phyloP scores from a whole-genome alignment of 64 coral and sea anemone species.

The Stylophora pistillata region DNA sequence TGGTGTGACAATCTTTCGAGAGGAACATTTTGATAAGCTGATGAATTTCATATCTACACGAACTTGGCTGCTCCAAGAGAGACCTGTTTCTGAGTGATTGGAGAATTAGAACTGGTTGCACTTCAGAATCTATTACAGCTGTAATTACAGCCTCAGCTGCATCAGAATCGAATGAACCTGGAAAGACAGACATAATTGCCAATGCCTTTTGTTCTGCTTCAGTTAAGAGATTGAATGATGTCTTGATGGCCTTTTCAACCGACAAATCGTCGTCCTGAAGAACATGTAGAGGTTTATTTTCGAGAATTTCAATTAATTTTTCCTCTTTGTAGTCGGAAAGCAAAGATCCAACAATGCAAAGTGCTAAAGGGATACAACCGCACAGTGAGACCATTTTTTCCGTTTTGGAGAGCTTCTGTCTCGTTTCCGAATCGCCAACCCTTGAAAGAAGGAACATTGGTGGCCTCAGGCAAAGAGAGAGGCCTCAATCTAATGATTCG shows the following conservation, averaged over 20 bases:
- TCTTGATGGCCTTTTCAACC: conserved; percentile 26
- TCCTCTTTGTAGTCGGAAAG: conserved; percentile 22
- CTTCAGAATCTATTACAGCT: not conserved
- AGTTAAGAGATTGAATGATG: conserved; percentile 17
- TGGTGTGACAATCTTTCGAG: not conserved
- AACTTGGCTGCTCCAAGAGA: not conserved
- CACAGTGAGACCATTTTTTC: conserved; percentile 9
- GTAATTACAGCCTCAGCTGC: not conserved
- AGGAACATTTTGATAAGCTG: conserved; percentile 23
- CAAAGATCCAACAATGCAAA: conserved; percentile 19
- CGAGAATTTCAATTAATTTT: conserved; percentile 1
- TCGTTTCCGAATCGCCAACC: not conserved
- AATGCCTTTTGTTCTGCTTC: conserved; percentile 7
- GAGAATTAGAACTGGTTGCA: not conserved
- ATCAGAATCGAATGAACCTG: conserved; percentile 1
- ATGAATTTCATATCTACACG: conserved; percentile 12
- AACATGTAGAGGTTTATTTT: not conserved
- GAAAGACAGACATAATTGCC: not conserved
- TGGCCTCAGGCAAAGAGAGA: not conserved
- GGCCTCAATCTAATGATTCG: not conserved
- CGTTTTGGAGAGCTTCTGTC: not conserved
- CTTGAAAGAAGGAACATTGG: not conserved
- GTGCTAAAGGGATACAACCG: conserved; percentile 36
- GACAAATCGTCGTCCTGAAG: conserved; percentile 17
- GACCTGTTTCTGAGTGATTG: not conserved